Base-by-base conservation (phyloP, 1,140 invertebrate species). In the Eubasilissa regina region DNA sequence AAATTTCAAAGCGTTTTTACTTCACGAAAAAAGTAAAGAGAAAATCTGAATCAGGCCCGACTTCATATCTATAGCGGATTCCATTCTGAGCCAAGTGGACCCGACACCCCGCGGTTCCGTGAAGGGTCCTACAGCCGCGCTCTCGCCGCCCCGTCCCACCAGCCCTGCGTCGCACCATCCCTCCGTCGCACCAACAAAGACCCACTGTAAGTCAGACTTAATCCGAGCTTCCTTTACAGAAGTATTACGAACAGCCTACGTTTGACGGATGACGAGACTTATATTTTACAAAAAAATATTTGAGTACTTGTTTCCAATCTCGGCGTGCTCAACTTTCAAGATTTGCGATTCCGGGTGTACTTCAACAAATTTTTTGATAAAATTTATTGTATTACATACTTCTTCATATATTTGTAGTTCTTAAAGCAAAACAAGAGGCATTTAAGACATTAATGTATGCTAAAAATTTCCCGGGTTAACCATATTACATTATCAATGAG, bases 211-310 rank as follows among this genome's bases (percentile, higher is more conserved):
- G 10, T 21, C 55, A 58, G 55, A 35, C 17, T 15, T 21, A 58
- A 58, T 58, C 55, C 13, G 55, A 21, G 55, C 55, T 12, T 15
- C 55, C 17, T 58, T 58, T 58, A 15, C 55, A 58, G n/a, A 19
- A 21, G 55, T 19, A 58, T 58, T 58, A 58, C 55, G 21, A 58
- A 58, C 21, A 15, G 55, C 21, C 17, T 6, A 11, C 55, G 15
- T 58, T 58, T 58, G 55, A 58, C 21, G 55, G 11, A 19, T 58
- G 55, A 58, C 55, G 21, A 19, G 55, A 58, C 21, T 58, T 58
- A 58, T 58, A 58, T 58, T 58, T 58, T 58, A 7, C 21, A 58
- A 58, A 58, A 17, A 58, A 58, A 21, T 58, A 58, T 58, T 35
- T 35, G 25, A 35, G 25, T 35, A 35, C 25, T 35, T 35, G 25